phyloP scores from a whole-genome alignment of 30 jellyfish, hydroid and myxozoan species.

The Morbakka virulenta region DNA sequence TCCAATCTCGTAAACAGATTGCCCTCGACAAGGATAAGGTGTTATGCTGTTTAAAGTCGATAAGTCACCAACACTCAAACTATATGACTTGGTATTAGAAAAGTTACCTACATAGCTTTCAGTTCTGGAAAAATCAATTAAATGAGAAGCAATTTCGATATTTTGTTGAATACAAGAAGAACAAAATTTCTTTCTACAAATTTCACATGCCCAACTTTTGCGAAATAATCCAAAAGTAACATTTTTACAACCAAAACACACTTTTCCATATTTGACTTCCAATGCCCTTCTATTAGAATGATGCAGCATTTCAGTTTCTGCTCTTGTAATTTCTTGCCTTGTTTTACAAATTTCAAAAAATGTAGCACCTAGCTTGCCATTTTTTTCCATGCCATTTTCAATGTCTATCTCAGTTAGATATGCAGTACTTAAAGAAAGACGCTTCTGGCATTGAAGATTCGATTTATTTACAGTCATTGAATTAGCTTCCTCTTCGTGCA shows the following conservation, averaged over 20 bases:
- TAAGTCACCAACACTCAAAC: conserved; percentile 41
- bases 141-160: conserved; percentile 63
- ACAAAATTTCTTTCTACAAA: conserved; percentile 76
- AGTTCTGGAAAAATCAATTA: conserved; percentile 13
- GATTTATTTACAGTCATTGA: not conserved
- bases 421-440: conserved; percentile 45
- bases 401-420: conserved; percentile 50
- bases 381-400: conserved; percentile 60
- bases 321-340: conserved; percentile 84
- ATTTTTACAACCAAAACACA: conserved; percentile 74
- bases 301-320: conserved; percentile 65
- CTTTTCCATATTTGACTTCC: conserved; percentile 37
- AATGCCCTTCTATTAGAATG: not conserved
- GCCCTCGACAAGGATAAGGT: conserved; percentile 69
- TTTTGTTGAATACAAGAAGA: conserved; percentile 38
- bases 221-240: conserved; percentile 55
- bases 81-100: not conserved
- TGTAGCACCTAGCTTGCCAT: conserved; percentile 70
- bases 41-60: conserved; percentile 21
- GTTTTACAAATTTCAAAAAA: conserved; percentile 74
- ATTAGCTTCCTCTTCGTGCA: not conserved
- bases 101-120: not conserved
- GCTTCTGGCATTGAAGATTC: conserved; percentile 18
- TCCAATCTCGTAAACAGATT: conserved; percentile 44
- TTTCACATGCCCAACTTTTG: conserved; percentile 55